Percentiles rank a stretch among this genome's conserved stretches.
These are phyloP conservation scores for Troglohyphantes excavatus DNA, from an alignment of 2,888 invertebrate genomes.

Conservation along the genomic window DNA sequence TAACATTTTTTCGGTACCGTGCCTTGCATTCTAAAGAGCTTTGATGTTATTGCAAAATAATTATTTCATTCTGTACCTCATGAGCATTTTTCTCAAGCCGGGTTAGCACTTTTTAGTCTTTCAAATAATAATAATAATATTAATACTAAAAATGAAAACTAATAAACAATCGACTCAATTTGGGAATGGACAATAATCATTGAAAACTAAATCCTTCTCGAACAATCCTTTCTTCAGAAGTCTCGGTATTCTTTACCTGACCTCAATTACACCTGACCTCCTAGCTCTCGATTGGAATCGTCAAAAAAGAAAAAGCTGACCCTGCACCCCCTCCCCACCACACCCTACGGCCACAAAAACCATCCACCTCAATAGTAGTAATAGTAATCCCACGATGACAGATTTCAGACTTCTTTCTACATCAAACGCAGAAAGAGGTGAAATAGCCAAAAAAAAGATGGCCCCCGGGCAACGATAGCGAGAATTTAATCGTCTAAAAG, in stretches of 20 bases:
- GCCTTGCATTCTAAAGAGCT: too few relatives aligned
- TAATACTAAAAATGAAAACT: background rate
- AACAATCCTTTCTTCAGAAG: background rate
- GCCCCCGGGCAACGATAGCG: background rate
- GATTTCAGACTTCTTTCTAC: background rate
- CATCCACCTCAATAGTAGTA: too few relatives aligned
- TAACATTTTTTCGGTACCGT: too few relatives aligned
- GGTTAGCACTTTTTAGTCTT: background rate
- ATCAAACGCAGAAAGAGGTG: background rate
- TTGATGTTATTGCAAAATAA: too few relatives aligned
- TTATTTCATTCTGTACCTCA: too few relatives aligned
- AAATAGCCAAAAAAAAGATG: background rate
- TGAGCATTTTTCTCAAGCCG: too few relatives aligned
- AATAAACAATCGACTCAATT: background rate
- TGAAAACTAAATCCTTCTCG: background rate
- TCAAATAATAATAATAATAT: background rate
- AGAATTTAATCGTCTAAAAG: background rate
- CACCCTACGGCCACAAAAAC: background rate
- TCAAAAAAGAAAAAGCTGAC: background rate
- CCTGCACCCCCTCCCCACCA: background rate
- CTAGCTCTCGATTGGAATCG: background rate
- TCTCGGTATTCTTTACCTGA: background rate
- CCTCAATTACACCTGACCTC: background rate
- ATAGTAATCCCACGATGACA: background rate
- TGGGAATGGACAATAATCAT: background rate